A percentile compares a stretch with the other conserved stretches of the same genome.
Conservation (phyloP, 2,888 invertebrate genomes). For the Galerucella calmariensis region DNA sequence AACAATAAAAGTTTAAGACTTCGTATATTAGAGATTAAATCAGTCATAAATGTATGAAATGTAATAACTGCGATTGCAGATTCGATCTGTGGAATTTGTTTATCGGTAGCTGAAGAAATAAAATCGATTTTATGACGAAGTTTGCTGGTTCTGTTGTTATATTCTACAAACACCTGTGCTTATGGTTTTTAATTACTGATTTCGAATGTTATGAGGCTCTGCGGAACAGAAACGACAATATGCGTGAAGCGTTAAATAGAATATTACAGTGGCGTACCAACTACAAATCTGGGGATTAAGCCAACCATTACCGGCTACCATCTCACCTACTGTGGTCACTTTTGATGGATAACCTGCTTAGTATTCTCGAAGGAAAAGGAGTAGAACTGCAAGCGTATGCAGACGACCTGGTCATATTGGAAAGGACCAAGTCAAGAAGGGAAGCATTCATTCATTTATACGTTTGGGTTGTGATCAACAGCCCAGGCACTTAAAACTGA, state of each 20-base stretch:
- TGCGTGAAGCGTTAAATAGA: slow-evolving; percentile 33
- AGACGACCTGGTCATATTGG: no score
- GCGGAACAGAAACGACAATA: slow-evolving; percentile 31
- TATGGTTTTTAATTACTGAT: slow-evolving; percentile 60
- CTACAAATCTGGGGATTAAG: not conserved
- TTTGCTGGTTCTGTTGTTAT: slow-evolving; percentile 45
- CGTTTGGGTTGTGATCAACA: no score
- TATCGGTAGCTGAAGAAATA: slow-evolving; percentile 56
- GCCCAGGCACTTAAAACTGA: no score
- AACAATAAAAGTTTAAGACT: slow-evolving; percentile 61
- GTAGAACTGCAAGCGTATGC: no score
- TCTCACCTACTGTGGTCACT: no score
- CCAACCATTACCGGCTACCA: no score
- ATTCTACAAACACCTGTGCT: slow-evolving; percentile 59
- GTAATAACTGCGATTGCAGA: slow-evolving; percentile 56
- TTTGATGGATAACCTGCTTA: no score
- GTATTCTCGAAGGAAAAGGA: no score
- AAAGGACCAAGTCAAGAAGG: no score
- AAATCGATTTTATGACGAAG: slow-evolving; percentile 61
- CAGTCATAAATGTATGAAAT: slow-evolving; percentile 59
- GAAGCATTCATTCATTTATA: no score
- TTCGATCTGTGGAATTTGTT: slow-evolving; percentile 62
- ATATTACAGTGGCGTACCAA: slow-evolving; percentile 7
- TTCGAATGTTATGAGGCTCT: slow-evolving; percentile 54
- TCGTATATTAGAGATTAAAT: slow-evolving; percentile 62